Conservation (phyloP, 2,888 invertebrate genomes). For the Ichneumoninae sp. region DNA sequence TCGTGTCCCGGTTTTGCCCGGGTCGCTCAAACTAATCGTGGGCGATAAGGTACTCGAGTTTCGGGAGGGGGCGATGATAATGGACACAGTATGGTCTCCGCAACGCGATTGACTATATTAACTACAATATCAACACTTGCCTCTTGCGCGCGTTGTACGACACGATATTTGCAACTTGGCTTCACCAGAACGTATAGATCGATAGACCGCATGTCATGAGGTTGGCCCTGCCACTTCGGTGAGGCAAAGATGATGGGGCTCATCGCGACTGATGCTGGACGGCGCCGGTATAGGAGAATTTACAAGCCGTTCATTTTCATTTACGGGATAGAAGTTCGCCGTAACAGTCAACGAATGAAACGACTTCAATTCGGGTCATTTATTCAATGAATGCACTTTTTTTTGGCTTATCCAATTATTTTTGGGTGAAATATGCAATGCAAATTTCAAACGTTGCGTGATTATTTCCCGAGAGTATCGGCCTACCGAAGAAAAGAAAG, state of each 20-base stretch:
- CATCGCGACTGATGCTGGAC: neutral
- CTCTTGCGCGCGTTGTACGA: conserved; percentile 46
- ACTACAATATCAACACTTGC: conserved; percentile 30
- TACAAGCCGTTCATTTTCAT: too few relatives aligned
- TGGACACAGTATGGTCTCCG: neutral
- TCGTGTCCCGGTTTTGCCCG: neutral
- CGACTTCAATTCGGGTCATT: neutral
- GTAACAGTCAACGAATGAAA: neutral
- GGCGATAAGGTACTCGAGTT: conserved; percentile 9
- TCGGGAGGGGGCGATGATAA: neutral
- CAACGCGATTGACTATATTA: neutral
- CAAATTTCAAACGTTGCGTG: neutral
- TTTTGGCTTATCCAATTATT: neutral
- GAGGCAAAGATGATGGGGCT: neutral
- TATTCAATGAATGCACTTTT: neutral
- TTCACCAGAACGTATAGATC: conserved; percentile 29
- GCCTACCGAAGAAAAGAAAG: neutral
- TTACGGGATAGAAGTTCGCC: neutral
- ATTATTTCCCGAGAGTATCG: neutral
- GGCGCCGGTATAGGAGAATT: too few relatives aligned
- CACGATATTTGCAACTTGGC: conserved; percentile 34
- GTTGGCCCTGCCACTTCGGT: conserved; percentile 9
- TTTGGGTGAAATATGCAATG: neutral
- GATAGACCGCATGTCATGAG: conserved; percentile 35
- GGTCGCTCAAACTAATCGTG: conserved; percentile 1